Base-by-base conservation (phyloP, 2,113 vertebrate species). In the Muscicapa adusta region DNA sequence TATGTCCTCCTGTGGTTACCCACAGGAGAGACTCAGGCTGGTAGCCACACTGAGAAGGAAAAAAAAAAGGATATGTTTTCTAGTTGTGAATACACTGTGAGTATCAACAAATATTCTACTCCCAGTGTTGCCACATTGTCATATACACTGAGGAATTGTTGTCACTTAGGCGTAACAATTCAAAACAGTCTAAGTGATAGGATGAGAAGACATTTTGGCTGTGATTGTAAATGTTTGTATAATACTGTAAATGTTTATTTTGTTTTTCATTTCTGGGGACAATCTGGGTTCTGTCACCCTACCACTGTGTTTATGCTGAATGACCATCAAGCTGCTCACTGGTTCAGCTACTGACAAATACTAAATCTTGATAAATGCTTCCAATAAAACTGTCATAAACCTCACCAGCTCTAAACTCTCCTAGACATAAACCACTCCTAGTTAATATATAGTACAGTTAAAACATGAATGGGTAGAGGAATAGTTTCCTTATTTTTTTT, bases 401-500 rank as follows among this genome's bases (percentile, higher is more conserved):
- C 13, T 70, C 82, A 51, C 66, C 88, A 90, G 43, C 53, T 60
- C 79, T 91, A 93, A 90, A 92, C 70, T 23, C 91, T 96, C 34
- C 74, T 72, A 56, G 94, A 92, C 24, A 85, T 92, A 86, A 97
- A 96, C 82, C 20, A 67, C 26, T 72, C 91, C 53, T 72, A 66
- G 10, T 82, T 77, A 84, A 82, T 70, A 87, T 50, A 91, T 79
- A 68, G 56, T 94, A 47, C 50, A 94, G 24, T 16, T 93, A 81
- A 95, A 97, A 87, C 57, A 80, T 91, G 72, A 96, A 81, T 90
- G 34, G 65, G 22, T 63, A 61, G 58, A 91, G 26, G 40, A 89
- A 94, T 68, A 80, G 12, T 88, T 97, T 95, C 31, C 77, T 96
- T 91, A 18, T 34, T 14, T 78, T 92, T 95, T 94, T 87, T 80